Base-by-base conservation (phyloP, 2,113 vertebrate species). In the Tragelaphus strepsiceros region DNA sequence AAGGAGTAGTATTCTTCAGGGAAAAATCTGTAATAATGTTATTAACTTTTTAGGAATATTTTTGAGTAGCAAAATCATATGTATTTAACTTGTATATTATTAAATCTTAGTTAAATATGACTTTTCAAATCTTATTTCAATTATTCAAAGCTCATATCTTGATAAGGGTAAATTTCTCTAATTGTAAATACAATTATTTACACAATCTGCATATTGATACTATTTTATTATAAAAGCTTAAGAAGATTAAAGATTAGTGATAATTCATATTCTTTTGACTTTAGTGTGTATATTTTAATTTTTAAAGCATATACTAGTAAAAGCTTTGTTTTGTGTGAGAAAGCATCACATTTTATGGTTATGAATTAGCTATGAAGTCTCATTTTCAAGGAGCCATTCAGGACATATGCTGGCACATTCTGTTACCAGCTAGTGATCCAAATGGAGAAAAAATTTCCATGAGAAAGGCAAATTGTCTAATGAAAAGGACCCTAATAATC, bases 361-460 rank as follows among this genome's bases (percentile, higher is more conserved):
- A 58, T 88, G 89, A 96, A 93, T 96, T 94, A 97, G 86, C 89
- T 93, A 93, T 46, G 93, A 97, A 97, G 90, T 88, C 71, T 97
- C 94, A 90, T 92, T 98, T 97, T 97, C 86, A 83, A 92, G 93
- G 96, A 97, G 96, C 80, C 58, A 97, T 85, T 90, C 32, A 77
- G 94, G 96, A 97, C 97, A 97, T 97, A 97, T 97, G 97, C 91
- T 96, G 92, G 80, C 64, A 90, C 93, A 98, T 97, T 97, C 96
- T 98, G 96, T 92, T 93, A 96, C 61, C 78, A 96, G 90, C 77
- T 77, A 97, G 87, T 39, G 89, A 97, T 97, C 96, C 89, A 96
- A 97, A 86, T 32, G 89, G 58, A 95, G 83, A 82, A 93, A 84
- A 96, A 59, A 95, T 96, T 98, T 98, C 62, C 82, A 83, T n/a